Percentiles rank a stretch among this genome's conserved stretches.
Conservation (phyloP, 2,888 invertebrate genomes). For the Latheticus oryzae region DNA sequence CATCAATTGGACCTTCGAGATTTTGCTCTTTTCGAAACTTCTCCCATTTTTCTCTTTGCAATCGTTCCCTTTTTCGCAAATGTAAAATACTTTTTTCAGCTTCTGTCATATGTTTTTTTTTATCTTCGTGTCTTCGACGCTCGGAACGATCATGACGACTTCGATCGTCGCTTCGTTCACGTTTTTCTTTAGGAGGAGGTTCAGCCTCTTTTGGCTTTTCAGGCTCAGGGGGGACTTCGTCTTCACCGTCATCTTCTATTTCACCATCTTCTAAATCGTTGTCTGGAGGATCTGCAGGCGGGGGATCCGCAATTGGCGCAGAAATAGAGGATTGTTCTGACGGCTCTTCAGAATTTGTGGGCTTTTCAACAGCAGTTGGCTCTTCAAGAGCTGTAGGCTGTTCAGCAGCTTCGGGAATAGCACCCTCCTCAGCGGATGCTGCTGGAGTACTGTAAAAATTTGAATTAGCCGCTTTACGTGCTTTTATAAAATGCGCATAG, state of each 20-base stretch:
- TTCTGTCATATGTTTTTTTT: constrained; percentile 62
- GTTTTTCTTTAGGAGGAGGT: constrained; percentile 11
- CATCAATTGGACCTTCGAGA: constrained; percentile 67
- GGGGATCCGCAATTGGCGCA: too few species aligned
- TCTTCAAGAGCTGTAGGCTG: constrained; percentile 1
- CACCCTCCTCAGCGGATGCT: too few species aligned
- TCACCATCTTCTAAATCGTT: constrained; percentile 85
- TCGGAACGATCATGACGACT: constrained; percentile 14
- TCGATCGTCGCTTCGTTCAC: constrained; percentile 16
- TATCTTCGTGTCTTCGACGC: constrained; percentile 45
- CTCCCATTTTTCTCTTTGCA: constrained; percentile 63
- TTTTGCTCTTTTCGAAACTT: constrained; percentile 58
- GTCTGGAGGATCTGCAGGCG: too few species aligned
- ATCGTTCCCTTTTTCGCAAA: constrained; percentile 61
- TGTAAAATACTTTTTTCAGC: constrained; percentile 64
- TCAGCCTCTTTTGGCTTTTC: constrained; percentile 32
- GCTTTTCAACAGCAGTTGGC: constrained; percentile 40
- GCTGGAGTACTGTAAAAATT: too few species aligned
- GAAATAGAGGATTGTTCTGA: too few species aligned
- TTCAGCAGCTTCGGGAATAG: not conserved
- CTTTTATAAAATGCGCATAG: too few species aligned
- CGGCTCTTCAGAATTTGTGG: too few species aligned
- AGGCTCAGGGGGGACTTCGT: constrained; percentile 49
- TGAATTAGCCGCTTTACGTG: too few species aligned
- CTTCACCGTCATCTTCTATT: constrained; percentile 78